A percentile compares a stretch with the other conserved stretches of the same genome.
These are phyloP conservation scores for Lucilia cuprina DNA, from an alignment of 1,140 invertebrate genomes.

Conservation along the genomic window DNA sequence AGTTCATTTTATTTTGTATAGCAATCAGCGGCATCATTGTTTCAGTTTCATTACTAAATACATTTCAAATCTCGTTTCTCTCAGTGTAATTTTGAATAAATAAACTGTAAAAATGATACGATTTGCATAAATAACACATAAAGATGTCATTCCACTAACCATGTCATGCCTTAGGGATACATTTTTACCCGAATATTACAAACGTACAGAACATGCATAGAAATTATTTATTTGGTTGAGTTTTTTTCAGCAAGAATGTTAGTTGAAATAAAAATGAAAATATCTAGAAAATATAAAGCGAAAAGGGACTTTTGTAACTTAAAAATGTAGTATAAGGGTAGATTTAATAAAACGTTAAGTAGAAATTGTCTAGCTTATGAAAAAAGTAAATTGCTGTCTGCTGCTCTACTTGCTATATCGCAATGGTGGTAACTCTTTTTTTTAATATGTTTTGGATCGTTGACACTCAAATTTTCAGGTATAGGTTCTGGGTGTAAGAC, in stretches of 20 bases:
- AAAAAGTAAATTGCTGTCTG: too few species aligned
- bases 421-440: too few species aligned
- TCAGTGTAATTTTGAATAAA: constrained; percentile 27
- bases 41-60: too few species aligned
- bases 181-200: background rate
- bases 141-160: constrained; percentile 54
- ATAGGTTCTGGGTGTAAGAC: too few species aligned
- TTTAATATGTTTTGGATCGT: too few species aligned
- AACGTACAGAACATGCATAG: background rate
- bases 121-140: constrained; percentile 60
- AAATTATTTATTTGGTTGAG: background rate
- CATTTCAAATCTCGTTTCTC: background rate
- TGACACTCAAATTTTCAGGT: too few species aligned
- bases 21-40: too few species aligned
- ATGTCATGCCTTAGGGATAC: constrained; percentile 25
- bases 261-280: background rate
- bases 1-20: constrained; percentile 26
- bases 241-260: background rate
- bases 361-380: too few species aligned
- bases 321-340: background rate
- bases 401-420: too few species aligned
- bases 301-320: background rate
- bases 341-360: too few species aligned
- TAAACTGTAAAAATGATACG: constrained; percentile 35
- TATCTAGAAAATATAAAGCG: background rate